Base-by-base conservation (phyloP, 2,113 vertebrate genomes). In the Campylomormyrus numenius region DNA sequence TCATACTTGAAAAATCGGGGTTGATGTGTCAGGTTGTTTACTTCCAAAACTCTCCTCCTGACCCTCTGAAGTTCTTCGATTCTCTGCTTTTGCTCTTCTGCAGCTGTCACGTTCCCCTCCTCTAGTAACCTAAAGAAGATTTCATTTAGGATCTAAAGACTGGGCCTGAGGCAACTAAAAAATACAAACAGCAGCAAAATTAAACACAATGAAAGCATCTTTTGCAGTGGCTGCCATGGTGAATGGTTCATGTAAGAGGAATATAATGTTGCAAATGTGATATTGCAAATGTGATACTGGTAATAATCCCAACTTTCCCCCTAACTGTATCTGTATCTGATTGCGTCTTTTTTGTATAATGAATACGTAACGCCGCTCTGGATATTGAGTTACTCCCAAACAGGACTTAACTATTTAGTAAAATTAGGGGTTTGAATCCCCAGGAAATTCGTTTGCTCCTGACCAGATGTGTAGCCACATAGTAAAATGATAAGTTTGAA, bases 61-160 rank as follows among this genome's bases (percentile, higher is more conserved):
- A 98, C 98, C 90, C 98, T 96, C 95, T 99, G 98, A 0, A 98
- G 96, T 91, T 97, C 96, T 90, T 99, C 98, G 0, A 99, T 97
- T 92, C 97, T 96, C 94, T 98, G 97, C 91, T 99, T 99, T 91
- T 99, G 97, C 80, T 95, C 93, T 94, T 99, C 98, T 24, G 98
- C 98, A 90, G 94, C 97, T 52, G 97, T 96, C 88, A 96, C 88
- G 91, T 98, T 97, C 58, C 98, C 98, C 95, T 99, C 98, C 92
- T 99, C 98, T 85, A 99, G 94, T 91, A 97, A 95, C 95, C 98
- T 99, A 93, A 88, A 62, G 31, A 15, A 17, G 15, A 6, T 6
- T 35, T 0, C 3, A 35, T 53, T 50, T 35, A 87, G 17, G 56
- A 17, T 85, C 85, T 53, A 21, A 53, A 21, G 8, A 39, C 49